Conservation (phyloP, 2,888 invertebrate species). For the Latrodectus hesperus region DNA sequence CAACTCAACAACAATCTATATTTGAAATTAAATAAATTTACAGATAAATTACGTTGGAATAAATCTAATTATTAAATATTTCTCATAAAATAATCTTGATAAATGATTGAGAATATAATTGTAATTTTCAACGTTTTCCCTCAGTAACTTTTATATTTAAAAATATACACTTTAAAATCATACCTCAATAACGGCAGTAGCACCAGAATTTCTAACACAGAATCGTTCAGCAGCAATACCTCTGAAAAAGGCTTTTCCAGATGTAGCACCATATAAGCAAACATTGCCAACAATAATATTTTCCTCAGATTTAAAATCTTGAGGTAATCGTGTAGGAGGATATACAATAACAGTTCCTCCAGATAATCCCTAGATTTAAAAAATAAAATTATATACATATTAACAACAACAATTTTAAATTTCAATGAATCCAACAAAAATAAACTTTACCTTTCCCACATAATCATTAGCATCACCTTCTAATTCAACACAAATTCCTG, state of each 20-base stretch:
- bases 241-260: slow-evolving; percentile 93
- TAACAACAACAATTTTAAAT: no score
- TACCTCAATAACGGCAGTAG: slow-evolving; percentile 92
- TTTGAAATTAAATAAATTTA: no score
- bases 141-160: no score
- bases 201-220: slow-evolving; percentile 98
- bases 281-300: slow-evolving; percentile 99
- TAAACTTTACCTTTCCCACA: slow-evolving; percentile 84
- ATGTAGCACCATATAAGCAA: slow-evolving; percentile 96
- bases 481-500: slow-evolving; percentile 90
- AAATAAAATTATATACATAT: no score
- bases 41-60: no score
- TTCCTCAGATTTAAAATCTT: slow-evolving; percentile 87
- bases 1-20: no score
- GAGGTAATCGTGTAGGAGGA: slow-evolving; percentile 87
- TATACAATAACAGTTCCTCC: slow-evolving; percentile 95
- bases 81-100: no score
- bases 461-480: slow-evolving; percentile 99
- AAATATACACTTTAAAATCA: slow-evolving; percentile 7
- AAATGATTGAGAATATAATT: no score
- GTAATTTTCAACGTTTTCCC: no score
- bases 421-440: no score
- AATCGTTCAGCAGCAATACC: slow-evolving; percentile 98
- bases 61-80: no score
- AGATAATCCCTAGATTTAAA: slow-evolving; percentile 83